A percentile compares a stretch with the other conserved stretches of the same genome.
Evolutionary conservation across 2,888 invertebrate genomes (phyloP).

Genomic region (Malthinus flaveolus): DNA sequence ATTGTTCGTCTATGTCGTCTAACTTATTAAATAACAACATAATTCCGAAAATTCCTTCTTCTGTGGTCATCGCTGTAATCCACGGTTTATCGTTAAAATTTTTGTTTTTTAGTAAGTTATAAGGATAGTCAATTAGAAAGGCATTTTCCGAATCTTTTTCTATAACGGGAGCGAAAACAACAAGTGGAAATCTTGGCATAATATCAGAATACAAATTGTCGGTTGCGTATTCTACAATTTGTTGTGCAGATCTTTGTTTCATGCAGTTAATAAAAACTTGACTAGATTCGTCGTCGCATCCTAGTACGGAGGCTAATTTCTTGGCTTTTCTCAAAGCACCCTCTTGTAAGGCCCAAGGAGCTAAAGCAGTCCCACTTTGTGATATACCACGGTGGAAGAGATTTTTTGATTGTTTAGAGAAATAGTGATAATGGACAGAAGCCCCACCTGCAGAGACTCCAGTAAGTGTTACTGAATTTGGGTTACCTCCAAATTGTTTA

Average conservation of each 20-base stretch:
- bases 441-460: constrained; percentile 72
- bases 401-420: no score
- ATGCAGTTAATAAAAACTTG: constrained; percentile 65
- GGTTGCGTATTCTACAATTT: constrained; percentile 54
- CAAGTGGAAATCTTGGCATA: constrained; percentile 34
- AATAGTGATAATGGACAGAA: no score
- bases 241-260: constrained; percentile 59
- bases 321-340: constrained; percentile 62
- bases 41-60: constrained; percentile 67
- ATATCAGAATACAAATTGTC: no score
- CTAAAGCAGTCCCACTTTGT: constrained; percentile 67
- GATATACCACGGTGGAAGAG: constrained; percentile 61
- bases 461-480: constrained; percentile 64
- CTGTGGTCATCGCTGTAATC: constrained; percentile 66
- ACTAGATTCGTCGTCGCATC: constrained; percentile 61
- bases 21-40: background rate
- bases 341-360: constrained; percentile 57
- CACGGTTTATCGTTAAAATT: constrained; percentile 67
- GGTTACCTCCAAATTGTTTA: constrained; percentile 34
- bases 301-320: constrained; percentile 60
- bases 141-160: constrained; percentile 55
- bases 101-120: constrained; percentile 62
- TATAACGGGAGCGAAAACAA: constrained; percentile 43
- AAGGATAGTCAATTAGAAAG: constrained; percentile 68
- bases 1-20: background rate